Evolutionary conservation across 2,888 invertebrate species (phyloP).

Genomic region (Mythimna lalbum): DNA sequence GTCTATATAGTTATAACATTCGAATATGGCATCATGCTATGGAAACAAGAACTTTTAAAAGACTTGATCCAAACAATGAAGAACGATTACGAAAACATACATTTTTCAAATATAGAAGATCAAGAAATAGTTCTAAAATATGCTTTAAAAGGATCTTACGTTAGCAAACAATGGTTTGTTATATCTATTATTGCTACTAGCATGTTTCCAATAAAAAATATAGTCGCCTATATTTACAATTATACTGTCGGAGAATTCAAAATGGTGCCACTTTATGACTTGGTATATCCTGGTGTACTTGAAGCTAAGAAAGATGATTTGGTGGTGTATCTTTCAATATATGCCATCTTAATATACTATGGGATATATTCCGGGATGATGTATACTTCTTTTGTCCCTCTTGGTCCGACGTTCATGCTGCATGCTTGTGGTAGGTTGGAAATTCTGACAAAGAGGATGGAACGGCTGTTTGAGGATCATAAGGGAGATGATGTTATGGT

Average conservation of each 20-base stretch:
- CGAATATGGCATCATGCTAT: conserved; percentile 59
- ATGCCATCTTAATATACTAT: conserved; percentile 51
- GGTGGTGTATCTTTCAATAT: conserved; percentile 51
- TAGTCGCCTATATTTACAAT: conserved; percentile 57
- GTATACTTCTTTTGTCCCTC: conserved; percentile 71
- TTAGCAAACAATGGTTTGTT: conserved; percentile 34
- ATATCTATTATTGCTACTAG: conserved; percentile 24
- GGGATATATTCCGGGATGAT: conserved; percentile 61
- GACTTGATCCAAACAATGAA: conserved; percentile 67
- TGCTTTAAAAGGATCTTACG: conserved; percentile 34
- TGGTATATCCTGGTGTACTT: conserved; percentile 66
- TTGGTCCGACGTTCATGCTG: conserved; percentile 75
- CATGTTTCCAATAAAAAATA: conserved; percentile 63
- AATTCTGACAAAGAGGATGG: conserved; percentile 66
- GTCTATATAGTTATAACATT: conserved; percentile 43
- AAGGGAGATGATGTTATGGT: conserved; percentile 47
- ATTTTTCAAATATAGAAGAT: conserved; percentile 55
- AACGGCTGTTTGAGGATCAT: conserved; percentile 62
- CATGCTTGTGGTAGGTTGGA: conserved; percentile 77
- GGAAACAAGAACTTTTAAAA: conserved; percentile 60
- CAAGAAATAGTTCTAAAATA: conserved; percentile 37
- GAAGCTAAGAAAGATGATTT: conserved; percentile 65
- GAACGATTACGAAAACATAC: conserved; percentile 63
- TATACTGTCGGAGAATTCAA: conserved; percentile 59
- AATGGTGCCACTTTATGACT: conserved; percentile 67